Percentiles rank a stretch among this genome's conserved stretches.
Evolutionary conservation across 2,888 invertebrate species (phyloP).

Genomic region (Nesidiocoris tenuis): DNA sequence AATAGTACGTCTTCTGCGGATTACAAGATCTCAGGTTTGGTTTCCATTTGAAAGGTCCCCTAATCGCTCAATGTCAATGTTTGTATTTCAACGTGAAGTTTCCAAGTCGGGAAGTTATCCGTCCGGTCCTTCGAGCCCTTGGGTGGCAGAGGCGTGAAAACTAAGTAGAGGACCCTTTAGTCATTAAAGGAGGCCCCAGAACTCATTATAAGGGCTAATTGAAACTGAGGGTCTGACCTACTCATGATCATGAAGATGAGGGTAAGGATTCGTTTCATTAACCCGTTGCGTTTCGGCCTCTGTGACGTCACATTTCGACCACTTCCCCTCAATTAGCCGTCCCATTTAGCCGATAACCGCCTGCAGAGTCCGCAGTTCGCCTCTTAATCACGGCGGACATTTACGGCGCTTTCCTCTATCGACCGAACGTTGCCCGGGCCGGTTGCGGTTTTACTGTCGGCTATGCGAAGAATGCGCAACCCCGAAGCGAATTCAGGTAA

Average conservation of each 20-base stretch:
- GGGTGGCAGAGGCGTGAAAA: not conserved
- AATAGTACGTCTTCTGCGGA: too few species aligned
- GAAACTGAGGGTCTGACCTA: conserved; percentile 16
- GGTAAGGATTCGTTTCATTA: not conserved
- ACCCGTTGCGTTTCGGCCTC: not conserved
- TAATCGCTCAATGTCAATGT: too few species aligned
- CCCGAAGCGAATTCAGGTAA: too few species aligned
- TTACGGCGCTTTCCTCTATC: not conserved
- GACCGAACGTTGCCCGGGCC: too few species aligned
- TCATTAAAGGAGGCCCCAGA: conserved; percentile 37
- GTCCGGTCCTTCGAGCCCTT: not conserved
- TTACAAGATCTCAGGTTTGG: too few species aligned
- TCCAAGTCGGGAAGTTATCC: not conserved
- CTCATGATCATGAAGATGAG: not conserved
- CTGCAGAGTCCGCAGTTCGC: not conserved
- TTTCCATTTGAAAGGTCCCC: too few species aligned
- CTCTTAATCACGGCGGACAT: not conserved
- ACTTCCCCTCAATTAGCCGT: not conserved
- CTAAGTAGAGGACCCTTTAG: not conserved
- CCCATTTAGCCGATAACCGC: not conserved
- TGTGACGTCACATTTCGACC: not conserved
- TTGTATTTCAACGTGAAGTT: not conserved
- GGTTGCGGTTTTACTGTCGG: too few species aligned
- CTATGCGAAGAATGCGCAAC: too few species aligned
- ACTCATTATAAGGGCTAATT: conserved; percentile 43